These are phyloP conservation scores for Aporophyla nigra DNA, from an alignment of 2,888 invertebrate genomes.

Conservation along the genomic window DNA sequence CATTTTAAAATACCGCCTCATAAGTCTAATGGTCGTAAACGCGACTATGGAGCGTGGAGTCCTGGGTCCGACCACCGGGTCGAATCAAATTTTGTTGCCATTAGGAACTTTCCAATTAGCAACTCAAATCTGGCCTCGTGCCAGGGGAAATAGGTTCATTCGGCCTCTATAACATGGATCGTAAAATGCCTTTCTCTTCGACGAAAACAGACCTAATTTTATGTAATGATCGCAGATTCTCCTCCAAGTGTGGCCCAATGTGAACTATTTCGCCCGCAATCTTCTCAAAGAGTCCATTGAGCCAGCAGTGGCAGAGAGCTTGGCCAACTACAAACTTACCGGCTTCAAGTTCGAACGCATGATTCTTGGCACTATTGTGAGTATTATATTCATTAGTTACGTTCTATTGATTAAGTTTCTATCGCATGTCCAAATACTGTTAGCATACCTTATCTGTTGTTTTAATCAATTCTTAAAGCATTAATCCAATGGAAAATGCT, in stretches of 20 bases:
- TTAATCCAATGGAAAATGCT: not conserved
- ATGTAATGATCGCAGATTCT: slow-evolving; percentile 91
- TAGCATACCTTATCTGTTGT: not conserved
- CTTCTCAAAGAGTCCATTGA: slow-evolving; percentile 96
- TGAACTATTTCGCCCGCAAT: slow-evolving; percentile 96
- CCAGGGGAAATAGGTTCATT: not conserved
- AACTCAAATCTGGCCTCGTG: not conserved
- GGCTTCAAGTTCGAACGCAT: slow-evolving; percentile 98
- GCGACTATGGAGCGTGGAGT: not conserved
- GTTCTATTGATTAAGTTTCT: slow-evolving; percentile 2
- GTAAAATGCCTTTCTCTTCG: not conserved
- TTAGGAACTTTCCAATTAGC: not conserved
- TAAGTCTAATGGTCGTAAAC: not conserved
- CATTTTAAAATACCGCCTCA: not conserved
- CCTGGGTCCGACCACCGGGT: not conserved
- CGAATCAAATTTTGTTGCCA: not conserved
- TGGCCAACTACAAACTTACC: slow-evolving; percentile 96
- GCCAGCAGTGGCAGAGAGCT: slow-evolving; percentile 94
- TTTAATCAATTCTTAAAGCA: slow-evolving; percentile 9
- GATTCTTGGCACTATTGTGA: slow-evolving; percentile 98
- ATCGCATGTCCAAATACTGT: slow-evolving; percentile 24
- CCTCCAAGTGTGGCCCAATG: slow-evolving; percentile 98
- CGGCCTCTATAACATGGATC: not conserved
- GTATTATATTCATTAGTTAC: slow-evolving; percentile 75
- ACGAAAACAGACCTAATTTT: not conserved